Percentiles rank a stretch among this genome's conserved stretches.
Conservation (phyloP, 2,113 vertebrate genomes). For the Cnemophilus loriae region DNA sequence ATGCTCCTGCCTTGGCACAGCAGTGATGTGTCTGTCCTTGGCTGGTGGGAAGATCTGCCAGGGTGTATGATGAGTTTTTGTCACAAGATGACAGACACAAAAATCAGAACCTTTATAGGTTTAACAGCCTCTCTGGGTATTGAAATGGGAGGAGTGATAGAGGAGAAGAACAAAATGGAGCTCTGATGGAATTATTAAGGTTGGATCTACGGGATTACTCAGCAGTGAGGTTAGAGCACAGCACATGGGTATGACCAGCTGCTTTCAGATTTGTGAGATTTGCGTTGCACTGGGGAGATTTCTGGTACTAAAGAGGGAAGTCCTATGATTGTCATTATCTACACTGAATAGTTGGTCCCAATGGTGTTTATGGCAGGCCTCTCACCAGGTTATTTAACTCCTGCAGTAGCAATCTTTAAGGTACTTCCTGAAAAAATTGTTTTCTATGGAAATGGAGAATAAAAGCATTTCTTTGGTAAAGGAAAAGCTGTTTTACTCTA, state of each 20-base stretch:
- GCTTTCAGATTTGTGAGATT: constrained; percentile 37
- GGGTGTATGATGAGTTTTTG: constrained; percentile 41
- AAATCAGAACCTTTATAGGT: constrained; percentile 43
- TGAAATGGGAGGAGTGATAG: constrained; percentile 31
- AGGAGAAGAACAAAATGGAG: constrained; percentile 42
- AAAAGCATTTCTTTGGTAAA: background rate
- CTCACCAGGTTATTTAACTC: background rate
- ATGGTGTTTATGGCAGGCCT: background rate
- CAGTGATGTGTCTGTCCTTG: background rate
- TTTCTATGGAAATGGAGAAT: background rate
- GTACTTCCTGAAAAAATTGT: background rate
- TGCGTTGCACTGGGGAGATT: constrained; percentile 27
- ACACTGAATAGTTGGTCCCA: background rate
- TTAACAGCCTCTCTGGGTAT: constrained; percentile 13
- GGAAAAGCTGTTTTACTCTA: background rate
- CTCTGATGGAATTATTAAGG: constrained; percentile 7
- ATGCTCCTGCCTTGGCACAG: background rate
- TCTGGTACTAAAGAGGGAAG: background rate
- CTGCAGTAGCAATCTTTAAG: background rate
- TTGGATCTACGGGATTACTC: constrained; percentile 27
- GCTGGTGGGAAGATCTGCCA: background rate
- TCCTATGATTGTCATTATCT: background rate
- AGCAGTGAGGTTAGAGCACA: background rate
- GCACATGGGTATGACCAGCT: constrained; percentile 35
- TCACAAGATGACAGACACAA: background rate